Conservation (phyloP, 2,113 vertebrate genomes). For the Scatophagus argus region DNA sequence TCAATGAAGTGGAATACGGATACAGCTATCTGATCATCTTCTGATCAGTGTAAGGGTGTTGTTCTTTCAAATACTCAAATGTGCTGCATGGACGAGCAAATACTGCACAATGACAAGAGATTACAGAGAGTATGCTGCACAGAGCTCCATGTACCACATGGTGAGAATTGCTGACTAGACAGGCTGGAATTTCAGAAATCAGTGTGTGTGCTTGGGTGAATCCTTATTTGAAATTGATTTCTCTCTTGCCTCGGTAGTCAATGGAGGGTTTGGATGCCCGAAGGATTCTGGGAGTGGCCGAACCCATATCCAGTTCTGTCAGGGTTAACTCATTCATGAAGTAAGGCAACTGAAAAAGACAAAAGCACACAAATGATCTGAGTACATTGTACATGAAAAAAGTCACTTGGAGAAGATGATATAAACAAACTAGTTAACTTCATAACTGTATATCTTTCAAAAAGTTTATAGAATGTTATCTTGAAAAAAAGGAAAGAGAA, state of each 20-base stretch:
- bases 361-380: background rate
- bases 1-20: conserved; percentile 1
- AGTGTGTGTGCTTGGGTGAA: background rate
- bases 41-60: background rate
- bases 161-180: background rate
- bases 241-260: conserved; percentile 91
- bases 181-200: background rate
- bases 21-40: background rate
- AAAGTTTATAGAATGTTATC: background rate
- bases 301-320: conserved; percentile 98
- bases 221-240: background rate
- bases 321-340: conserved; percentile 99
- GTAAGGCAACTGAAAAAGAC: conserved; percentile 90
- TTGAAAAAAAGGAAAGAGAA: background rate
- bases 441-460: background rate
- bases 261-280: conserved; percentile 91
- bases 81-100: background rate
- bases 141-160: background rate
- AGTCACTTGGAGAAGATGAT: background rate
- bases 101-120: background rate
- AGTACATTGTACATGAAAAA: background rate
- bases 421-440: background rate
- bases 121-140: background rate
- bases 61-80: background rate
- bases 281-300: conserved; percentile 93